These are phyloP conservation scores for Cynopterus sphinx DNA, from an alignment of 2,797 vertebrate genomes.

Conservation along the genomic window DNA sequence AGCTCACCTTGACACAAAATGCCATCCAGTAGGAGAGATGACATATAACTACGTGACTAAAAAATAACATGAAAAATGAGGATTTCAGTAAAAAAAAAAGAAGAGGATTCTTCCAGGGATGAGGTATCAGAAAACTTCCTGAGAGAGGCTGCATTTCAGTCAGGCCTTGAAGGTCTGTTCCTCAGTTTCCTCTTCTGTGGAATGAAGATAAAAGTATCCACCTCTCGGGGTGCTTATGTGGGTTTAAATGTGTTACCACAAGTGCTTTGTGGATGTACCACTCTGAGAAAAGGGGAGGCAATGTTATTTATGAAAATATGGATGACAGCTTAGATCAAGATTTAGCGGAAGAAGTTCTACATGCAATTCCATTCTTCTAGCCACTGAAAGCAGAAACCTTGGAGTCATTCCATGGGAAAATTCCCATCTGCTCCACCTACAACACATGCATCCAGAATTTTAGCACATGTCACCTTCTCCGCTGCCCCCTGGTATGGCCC, in stretches of 20 bases:
- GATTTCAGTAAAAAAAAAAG: not conserved
- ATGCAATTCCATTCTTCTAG: not conserved
- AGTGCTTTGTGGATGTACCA: not conserved
- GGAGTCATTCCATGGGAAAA: not conserved
- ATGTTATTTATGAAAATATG: not conserved
- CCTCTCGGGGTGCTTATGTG: not conserved
- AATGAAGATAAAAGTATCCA: not conserved
- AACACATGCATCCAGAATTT: not conserved
- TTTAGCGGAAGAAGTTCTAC: not conserved
- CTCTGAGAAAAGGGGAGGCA: not conserved
- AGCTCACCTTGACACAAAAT: not conserved
- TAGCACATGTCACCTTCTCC: not conserved
- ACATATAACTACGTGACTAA: not conserved
- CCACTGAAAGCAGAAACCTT: not conserved
- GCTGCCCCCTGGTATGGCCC: not conserved
- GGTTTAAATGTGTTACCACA: not conserved
- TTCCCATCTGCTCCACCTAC: not conserved
- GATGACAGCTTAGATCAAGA: not conserved
- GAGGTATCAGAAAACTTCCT: not conserved
- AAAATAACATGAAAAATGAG: not conserved
- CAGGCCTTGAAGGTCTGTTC: not conserved
- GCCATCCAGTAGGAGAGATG: not conserved
- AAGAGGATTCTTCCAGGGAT: not conserved
- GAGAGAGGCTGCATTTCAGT: not conserved
- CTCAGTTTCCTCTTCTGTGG: not conserved